phyloP scores from a whole-genome alignment of 2,888 invertebrate species.

The Tetranychus truncatus region DNA sequence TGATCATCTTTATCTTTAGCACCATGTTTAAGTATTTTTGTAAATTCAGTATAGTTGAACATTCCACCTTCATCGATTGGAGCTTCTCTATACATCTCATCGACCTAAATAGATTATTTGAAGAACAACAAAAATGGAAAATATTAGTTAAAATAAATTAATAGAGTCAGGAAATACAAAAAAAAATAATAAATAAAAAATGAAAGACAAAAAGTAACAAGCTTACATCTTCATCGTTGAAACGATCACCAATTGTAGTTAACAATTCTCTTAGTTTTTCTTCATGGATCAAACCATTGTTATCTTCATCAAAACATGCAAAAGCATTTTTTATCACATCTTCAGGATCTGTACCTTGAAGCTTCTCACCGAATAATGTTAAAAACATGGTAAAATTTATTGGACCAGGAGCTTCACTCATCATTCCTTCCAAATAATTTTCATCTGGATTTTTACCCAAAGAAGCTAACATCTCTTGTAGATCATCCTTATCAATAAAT shows the following conservation, averaged over 20 bases:
- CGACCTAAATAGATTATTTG: slow-evolving; percentile 41
- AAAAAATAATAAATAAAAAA: no score
- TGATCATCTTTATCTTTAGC: slow-evolving; percentile 53
- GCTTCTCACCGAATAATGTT: slow-evolving; percentile 88
- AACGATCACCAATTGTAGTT: slow-evolving; percentile 89
- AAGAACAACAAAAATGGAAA: slow-evolving; percentile 1
- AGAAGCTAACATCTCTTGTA: slow-evolving; percentile 96
- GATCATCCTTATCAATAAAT: slow-evolving; percentile 93
- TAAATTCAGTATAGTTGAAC: slow-evolving; percentile 96
- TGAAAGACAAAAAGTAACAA: background rate
- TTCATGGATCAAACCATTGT: slow-evolving; percentile 72
- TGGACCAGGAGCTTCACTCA: slow-evolving; percentile 94
- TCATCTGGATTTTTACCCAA: slow-evolving; percentile 93
- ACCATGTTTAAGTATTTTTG: slow-evolving; percentile 92
- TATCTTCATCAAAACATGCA: slow-evolving; percentile 96
- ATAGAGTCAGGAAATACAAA: background rate
- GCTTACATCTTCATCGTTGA: slow-evolving; percentile 62
- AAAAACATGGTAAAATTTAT: slow-evolving; percentile 99
- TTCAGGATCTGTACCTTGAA: slow-evolving; percentile 96
- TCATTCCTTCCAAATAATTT: slow-evolving; percentile 89
- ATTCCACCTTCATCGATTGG: slow-evolving; percentile 67
- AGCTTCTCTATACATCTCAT: slow-evolving; percentile 95
- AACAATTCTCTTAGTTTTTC: slow-evolving; percentile 83
- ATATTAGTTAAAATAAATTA: background rate
- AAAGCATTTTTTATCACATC: slow-evolving; percentile 99